phyloP scores from a whole-genome alignment of 2,113 vertebrate genomes.

The Entomyzon cyanotis region DNA sequence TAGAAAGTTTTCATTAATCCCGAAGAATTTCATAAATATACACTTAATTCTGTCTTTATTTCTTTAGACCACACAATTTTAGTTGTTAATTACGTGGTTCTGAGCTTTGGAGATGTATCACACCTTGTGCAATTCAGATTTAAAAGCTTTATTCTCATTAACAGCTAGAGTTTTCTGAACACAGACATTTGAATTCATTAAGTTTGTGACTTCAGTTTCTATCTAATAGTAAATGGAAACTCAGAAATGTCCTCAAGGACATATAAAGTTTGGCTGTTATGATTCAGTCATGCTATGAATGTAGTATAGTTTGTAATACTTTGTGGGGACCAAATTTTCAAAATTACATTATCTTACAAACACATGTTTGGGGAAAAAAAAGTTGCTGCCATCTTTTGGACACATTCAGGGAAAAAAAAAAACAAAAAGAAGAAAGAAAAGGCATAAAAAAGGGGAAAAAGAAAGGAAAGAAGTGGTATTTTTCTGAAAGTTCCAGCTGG shows the following conservation, averaged over 20 bases:
- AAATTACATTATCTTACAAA: background rate
- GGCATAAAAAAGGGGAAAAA: no score
- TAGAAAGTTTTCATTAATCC: background rate
- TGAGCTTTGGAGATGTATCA: background rate
- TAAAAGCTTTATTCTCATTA: background rate
- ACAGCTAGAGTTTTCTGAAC: rapidly evolving
- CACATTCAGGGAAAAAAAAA: rapidly evolving
- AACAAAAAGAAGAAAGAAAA: background rate
- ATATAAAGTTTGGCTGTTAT: background rate
- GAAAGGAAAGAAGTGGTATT: background rate
- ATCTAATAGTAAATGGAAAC: background rate
- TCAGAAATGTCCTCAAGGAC: background rate
- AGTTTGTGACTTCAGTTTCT: background rate
- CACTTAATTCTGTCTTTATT: background rate
- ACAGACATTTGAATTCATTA: background rate
- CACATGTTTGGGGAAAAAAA: background rate
- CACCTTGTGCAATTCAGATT: background rate
- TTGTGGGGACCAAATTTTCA: background rate
- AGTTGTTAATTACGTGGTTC: background rate
- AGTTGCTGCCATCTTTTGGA: constrained; percentile 5
- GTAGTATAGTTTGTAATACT: background rate
- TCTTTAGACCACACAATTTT: background rate
- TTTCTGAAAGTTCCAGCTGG: background rate
- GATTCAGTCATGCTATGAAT: background rate
- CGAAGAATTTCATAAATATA: background rate